phyloP scores from a whole-genome alignment of 2,888 invertebrate genomes.

The Cabera pusaria region DNA sequence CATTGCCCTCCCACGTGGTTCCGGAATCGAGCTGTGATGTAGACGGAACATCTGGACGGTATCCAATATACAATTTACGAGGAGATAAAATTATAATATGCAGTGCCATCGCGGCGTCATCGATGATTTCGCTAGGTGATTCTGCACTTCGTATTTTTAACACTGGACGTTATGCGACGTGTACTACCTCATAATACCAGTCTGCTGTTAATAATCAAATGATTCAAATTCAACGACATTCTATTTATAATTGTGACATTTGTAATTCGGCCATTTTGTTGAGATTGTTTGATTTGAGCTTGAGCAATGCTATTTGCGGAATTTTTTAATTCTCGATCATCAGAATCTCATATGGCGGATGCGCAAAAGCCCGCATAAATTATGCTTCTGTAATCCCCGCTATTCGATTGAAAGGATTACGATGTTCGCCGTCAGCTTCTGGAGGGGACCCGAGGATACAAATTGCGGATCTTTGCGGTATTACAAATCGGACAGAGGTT shows the following conservation, averaged over 20 bases:
- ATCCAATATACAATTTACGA: constrained; percentile 69
- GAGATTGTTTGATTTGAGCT: no score
- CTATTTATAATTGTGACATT: no score
- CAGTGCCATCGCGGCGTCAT: constrained; percentile 48
- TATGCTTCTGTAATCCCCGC: constrained; percentile 55
- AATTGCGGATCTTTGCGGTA: constrained; percentile 52
- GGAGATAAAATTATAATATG: constrained; percentile 67
- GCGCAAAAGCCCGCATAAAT: constrained; percentile 52
- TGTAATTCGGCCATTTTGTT: no score
- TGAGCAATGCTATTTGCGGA: constrained; percentile 6
- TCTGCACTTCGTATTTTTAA: constrained; percentile 39
- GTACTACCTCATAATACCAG: no score
- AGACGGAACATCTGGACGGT: constrained; percentile 55
- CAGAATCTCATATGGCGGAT: constrained; percentile 28
- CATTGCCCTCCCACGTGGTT: constrained; percentile 53
- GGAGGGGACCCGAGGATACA: constrained; percentile 54
- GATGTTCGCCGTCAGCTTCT: constrained; percentile 61
- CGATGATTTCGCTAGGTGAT: constrained; percentile 39
- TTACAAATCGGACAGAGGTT: constrained; percentile 22
- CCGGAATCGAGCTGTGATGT: constrained; percentile 42
- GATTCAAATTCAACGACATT: no score
- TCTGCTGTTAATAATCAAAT: no score
- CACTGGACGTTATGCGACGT: constrained; percentile 5
- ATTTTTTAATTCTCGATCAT: constrained; percentile 9
- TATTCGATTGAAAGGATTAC: constrained; percentile 72